A percentile compares a stretch with the other conserved stretches of the same genome.
Evolutionary conservation across 2,888 invertebrate species (phyloP).

Genomic region (Cloeon dipterum): DNA sequence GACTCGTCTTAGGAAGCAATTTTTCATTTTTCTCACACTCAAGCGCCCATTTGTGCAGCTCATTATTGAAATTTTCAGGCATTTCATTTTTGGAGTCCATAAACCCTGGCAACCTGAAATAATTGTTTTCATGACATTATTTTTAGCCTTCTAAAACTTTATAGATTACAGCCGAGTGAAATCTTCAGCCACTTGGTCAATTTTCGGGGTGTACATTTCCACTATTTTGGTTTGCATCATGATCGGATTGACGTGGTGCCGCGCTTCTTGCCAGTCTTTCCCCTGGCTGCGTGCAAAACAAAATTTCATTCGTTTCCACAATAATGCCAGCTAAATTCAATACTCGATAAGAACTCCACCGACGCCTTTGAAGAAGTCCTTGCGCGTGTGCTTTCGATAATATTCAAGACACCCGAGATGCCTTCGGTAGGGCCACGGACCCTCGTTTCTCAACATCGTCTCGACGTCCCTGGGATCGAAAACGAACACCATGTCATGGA

Average conservation of each 20-base stretch:
- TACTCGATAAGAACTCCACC: constrained; percentile 21
- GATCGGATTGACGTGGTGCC: constrained; percentile 39
- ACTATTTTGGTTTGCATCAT: constrained; percentile 35
- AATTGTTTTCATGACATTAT: too few species aligned
- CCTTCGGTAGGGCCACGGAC: constrained; percentile 18
- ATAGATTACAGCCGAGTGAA: too few species aligned
- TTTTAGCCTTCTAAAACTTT: too few species aligned
- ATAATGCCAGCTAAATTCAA: too few species aligned
- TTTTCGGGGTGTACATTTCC: constrained; percentile 23
- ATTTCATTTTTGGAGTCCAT: constrained; percentile 10
- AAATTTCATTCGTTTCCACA: too few species aligned
- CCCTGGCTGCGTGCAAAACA: too few species aligned
- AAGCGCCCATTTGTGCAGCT: constrained; percentile 18
- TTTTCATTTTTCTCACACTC: too few species aligned
- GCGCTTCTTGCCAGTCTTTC: constrained; percentile 36
- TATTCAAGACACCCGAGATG: constrained; percentile 19
- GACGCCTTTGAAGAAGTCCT: constrained; percentile 12
- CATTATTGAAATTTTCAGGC: constrained; percentile 12
- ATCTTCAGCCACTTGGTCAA: constrained; percentile 22
- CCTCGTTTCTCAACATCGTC: constrained; percentile 17
- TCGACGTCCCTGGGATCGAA: constrained; percentile 19
- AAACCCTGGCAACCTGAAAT: constrained; percentile 4
- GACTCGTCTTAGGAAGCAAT: too few species aligned
- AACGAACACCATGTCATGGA: constrained; percentile 11
- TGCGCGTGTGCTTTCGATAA: constrained; percentile 15